phyloP scores from a whole-genome alignment of 2,888 invertebrate species.

The Heteropelma amictum region DNA sequence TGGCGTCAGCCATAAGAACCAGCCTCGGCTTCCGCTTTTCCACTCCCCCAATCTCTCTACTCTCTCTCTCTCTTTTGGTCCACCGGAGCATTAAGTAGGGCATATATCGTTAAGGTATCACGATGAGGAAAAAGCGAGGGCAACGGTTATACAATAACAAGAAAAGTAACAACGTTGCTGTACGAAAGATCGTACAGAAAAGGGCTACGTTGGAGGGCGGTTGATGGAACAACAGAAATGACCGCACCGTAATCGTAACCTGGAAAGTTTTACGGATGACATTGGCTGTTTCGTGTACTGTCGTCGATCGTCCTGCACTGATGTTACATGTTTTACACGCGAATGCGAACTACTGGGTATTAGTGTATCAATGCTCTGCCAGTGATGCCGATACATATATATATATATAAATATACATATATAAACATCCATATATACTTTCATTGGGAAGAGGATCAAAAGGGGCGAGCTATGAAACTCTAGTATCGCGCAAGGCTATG shows the following conservation, averaged over 20 bases:
- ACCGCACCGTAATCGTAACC: slow-evolving; percentile 72
- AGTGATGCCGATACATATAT: background rate
- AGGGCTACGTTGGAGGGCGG: slow-evolving; percentile 38
- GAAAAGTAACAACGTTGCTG: slow-evolving; percentile 26
- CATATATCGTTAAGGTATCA: slow-evolving; percentile 6
- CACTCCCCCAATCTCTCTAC: no score
- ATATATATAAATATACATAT: background rate
- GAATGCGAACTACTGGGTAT: background rate
- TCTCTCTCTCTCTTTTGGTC: slow-evolving; percentile 18
- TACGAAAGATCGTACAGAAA: slow-evolving; percentile 25
- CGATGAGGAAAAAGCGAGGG: background rate
- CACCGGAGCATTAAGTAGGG: slow-evolving; percentile 27
- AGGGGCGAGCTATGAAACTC: slow-evolving; percentile 58
- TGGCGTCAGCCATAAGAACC: background rate
- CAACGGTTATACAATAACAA: slow-evolving; percentile 23
- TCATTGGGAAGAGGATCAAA: slow-evolving; percentile 35
- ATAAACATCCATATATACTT: background rate
- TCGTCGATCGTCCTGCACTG: slow-evolving; percentile 18
- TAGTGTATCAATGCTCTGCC: background rate
- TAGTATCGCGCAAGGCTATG: slow-evolving; percentile 59
- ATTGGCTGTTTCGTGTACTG: slow-evolving; percentile 48
- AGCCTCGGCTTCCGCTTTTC: no score
- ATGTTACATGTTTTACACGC: background rate
- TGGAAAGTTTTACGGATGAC: slow-evolving; percentile 69
- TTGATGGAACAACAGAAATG: slow-evolving; percentile 59